Base-by-base conservation (phyloP, 2,113 vertebrate genomes). In the Seriola aureovittata region DNA sequence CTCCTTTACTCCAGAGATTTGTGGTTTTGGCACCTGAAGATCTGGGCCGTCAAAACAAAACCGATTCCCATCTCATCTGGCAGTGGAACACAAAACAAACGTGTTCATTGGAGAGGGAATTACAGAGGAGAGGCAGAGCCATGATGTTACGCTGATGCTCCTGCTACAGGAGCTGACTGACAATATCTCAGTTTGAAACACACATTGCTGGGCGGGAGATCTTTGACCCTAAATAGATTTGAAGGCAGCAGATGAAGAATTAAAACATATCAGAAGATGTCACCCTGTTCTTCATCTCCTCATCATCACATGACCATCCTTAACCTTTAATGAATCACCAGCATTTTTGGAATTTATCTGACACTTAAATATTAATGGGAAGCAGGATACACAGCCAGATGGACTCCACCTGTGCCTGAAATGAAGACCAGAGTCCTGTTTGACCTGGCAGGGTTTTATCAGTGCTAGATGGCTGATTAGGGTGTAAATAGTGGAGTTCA, bases 21-120 rank as follows among this genome's bases (percentile, higher is more conserved):
- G 85, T 87, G 87, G 82, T 87, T 94, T 89, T 88, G 91, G 91
- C 87, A 84, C 87, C 75, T 89, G 68, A 81, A 89, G 89, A 86
- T 91, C 74, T 85, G 70, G 89, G 79, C 82, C 71, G 82, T 94
- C 88, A 93, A 94, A 92, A 91, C 82, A 89, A 94, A 94, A 88
- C 80, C 62, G 66, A 85, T 67, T 93, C 90, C 85, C 64, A 70
- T 85, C 82, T 78, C 78, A 85, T 91, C 80, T 86, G 84, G 91
- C 74, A 63, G 85, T 69, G 82, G 0, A 75, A 84, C 84, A 84
- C 85, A 81, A 82, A 90, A 90, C 82, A 94, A 75, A 88, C 65
- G 71, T 57, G 5, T 48, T 59, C 71, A 54, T 74, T 75, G 59
- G 77, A 71, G 68, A 60, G 46, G 25, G 62, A 69, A 60, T 29